Evolutionary conservation across 2,888 invertebrate genomes (phyloP), one percentile per base, ranked within the genome.

Genomic region (Trichogramma dendrolimi): DNA sequence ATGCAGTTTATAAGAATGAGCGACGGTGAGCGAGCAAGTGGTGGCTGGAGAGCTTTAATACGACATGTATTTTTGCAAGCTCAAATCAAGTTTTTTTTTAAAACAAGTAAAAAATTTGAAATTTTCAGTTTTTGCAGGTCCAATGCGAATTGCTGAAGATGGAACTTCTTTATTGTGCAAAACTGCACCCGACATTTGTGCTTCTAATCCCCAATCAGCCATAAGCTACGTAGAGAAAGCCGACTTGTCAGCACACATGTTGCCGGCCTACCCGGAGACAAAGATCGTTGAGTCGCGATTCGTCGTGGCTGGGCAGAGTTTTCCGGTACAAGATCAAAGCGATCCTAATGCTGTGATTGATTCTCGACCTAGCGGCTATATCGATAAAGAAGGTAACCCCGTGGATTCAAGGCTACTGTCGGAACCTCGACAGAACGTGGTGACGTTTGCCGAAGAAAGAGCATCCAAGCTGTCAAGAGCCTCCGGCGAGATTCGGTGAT

Each of bases 221-320:
- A 79, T 79, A 67, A 79, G 78, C 64, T 79, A 79, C 67, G 79
- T 78, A 47, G 77, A 78, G 69, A 79, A 79, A 55, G 73, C 78
- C 50, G 78, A 78, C 58, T 69, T 79, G 4, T 75, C 78, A 0
- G 14, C 14, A 14, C 76, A 78, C 65, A 75, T 78, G 70, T 70
- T 78, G 46, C 79, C 78, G 4, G 74, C 75, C 14, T 79, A 79
- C 58, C 73, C 77, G 2, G 75, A 75, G 8, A 59, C 71, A 0
- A 77, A 78, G 56, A 69, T 65, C 50, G 60, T 70, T n/a, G 78
- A 78, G 44, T 72, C 75, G 0, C 72, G 75, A 1, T 79, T 75
- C 63, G 69, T 46, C 1, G 46, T 14, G 1, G 44, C 44, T 8
- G 14, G 14, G 14, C 14, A 14, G n/a, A 47, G 39, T n/a, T 56